phyloP scores from a whole-genome alignment of 2,888 invertebrate species.

The Sycophila texana region DNA sequence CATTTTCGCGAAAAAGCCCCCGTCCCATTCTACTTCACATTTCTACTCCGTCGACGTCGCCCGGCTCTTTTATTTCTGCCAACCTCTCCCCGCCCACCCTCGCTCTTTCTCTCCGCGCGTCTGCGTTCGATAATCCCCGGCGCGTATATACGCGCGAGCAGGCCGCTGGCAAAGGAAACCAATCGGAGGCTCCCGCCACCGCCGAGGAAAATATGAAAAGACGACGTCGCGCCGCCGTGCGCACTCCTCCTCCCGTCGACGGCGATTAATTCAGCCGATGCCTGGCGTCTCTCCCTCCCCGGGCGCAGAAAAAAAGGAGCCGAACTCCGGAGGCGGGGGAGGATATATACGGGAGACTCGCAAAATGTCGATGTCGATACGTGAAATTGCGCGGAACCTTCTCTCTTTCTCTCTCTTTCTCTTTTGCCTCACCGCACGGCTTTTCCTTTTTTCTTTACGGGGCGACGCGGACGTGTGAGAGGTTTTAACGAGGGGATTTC shows the following conservation, averaged over 20 bases:
- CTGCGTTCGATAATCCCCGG: slow-evolving; percentile 51
- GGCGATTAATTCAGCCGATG: slow-evolving; percentile 51
- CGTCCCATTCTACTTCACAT: background rate
- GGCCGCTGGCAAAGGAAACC: slow-evolving; percentile 54
- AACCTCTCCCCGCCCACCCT: background rate
- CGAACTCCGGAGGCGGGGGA: background rate
- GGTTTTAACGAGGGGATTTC: slow-evolving; percentile 46
- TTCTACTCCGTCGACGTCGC: slow-evolving; percentile 4
- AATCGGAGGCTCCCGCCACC: slow-evolving; percentile 47
- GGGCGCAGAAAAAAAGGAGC: background rate
- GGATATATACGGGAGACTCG: slow-evolving; percentile 16
- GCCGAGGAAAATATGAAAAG: slow-evolving; percentile 54
- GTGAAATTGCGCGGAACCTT: slow-evolving; percentile 54
- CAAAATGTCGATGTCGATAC: slow-evolving; percentile 53
- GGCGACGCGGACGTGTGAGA: slow-evolving; percentile 20
- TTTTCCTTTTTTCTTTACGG: slow-evolving; percentile 23
- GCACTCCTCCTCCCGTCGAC: slow-evolving; percentile 5
- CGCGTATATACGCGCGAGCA: background rate
- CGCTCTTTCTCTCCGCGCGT: background rate
- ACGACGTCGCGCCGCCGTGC: slow-evolving; percentile 25
- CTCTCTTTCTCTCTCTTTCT: slow-evolving; percentile 7
- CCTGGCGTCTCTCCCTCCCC: slow-evolving; percentile 13
- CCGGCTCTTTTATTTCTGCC: background rate
- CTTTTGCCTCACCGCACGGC: background rate
- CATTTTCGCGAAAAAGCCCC: slow-evolving; percentile 22